Evolutionary conservation across 2,797 vertebrate genomes (phyloP), one percentile per base, ranked within the genome.

Genomic region (Sebastes elongatus): DNA sequence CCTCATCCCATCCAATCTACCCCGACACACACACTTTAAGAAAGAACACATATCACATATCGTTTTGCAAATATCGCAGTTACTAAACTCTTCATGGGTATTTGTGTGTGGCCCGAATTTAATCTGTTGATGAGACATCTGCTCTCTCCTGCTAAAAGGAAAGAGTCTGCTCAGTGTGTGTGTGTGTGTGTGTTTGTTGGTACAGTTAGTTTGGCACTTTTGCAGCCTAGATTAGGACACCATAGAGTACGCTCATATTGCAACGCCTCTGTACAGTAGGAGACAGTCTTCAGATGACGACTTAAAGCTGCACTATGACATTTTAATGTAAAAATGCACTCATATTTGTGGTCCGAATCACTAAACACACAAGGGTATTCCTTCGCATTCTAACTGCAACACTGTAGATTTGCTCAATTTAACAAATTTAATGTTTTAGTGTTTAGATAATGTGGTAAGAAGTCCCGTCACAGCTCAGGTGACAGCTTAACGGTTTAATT

Each of bases 101-200:
- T 46, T 18, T 46, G 16, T 46, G 42, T 46, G 25, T 28, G 35
- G 59, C 61, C 25, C 38, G 63, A 75, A 85, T 49, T 79, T 85
- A 89, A 91, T 90, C 88, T 80, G 42, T 74, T 81, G 56, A 78
- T 76, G 68, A 76, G 70, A 65, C 64, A 61, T 91, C 72, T 71
- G 84, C 14, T 80, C 75, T 72, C 59, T 75, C 53, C 55, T 27
- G 49, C 78, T 67, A 72, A 65, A 84, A 81, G 42, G 67, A 49
- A 73, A 77, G 16, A 16, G 49, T 20, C 33, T 16, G 22, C 52
- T 32, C 1, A 8, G 6, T 46, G 22, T 70, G 23, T 68, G 22
- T 76, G 71, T 71, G 38, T 75, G 33, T 32, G 61, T 8, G 20
- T 62, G 11, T 77, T 33, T 71, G 70, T 56, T 32, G 10, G 8